Base-by-base conservation (phyloP, 2,797 vertebrate genomes). In the Alca torda region DNA sequence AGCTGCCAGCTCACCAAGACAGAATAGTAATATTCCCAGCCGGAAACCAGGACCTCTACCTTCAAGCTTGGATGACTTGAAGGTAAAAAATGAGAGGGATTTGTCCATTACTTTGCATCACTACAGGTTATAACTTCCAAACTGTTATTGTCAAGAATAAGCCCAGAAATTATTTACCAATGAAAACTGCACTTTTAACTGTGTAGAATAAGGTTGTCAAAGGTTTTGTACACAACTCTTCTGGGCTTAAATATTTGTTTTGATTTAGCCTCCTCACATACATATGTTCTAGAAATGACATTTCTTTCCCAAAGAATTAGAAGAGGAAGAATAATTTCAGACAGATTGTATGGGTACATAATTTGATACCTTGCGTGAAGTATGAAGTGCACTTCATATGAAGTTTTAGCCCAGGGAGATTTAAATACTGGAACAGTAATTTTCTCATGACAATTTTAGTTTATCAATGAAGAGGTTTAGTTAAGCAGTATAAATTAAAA, bases 41-140 rank as follows among this genome's bases (percentile, higher is more conserved):
- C 98, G 97, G 94, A 99, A 98, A 88, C 98, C 97, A 4, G 98
- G 98, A 74, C 98, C 98, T 15, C 98, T 99, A 24, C 99, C 99
- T 35, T 94, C 98, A 35, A 99, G 99, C 95, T 86, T 99, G 98
- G 99, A 99, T 28, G 99, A 99, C 90, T 98, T 99, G 98, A 99
- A 99, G 99, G 99, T 99, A 97, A 97, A 75, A 79, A 30, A 51
- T 28, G 24, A 60, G 41, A 60, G 37, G 33, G 41, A 61, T 73
- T 76, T 84, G 16, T 61, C 76, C 26, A 8, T 53, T 61, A 8
- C 12, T 56, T 10, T 69, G 54, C 25, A 19, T 76, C 68, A 20
- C 72, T 64, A 5, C 70, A 64, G 56, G 46, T 88, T 21, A 13
- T 65, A 60, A 83, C 17, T 23, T 92, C 12, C 30, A n/a, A 65